These are phyloP conservation scores for Lasioglossum morio DNA, from an alignment of 2,888 invertebrate species.

Conservation along the genomic window DNA sequence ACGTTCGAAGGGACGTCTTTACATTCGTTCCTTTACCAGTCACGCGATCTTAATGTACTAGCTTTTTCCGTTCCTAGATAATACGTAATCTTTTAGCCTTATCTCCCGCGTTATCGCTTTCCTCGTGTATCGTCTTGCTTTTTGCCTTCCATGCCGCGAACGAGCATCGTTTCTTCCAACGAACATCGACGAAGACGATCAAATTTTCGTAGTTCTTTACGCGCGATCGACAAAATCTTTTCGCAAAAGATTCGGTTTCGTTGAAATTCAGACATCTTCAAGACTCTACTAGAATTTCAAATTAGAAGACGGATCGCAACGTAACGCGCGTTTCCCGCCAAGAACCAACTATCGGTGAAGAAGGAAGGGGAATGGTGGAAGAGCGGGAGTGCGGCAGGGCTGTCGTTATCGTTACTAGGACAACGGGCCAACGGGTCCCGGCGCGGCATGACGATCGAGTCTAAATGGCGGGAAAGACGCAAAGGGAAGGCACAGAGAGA, in stretches of 20 bases:
- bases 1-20: not conserved
- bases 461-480: slow-evolving; percentile 54
- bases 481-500: not conserved
- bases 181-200: not conserved
- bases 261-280: not conserved
- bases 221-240: not conserved
- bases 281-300: not conserved
- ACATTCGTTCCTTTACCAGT: slow-evolving; percentile 2
- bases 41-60: not conserved
- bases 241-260: not conserved
- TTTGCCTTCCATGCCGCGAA: slow-evolving; percentile 15
- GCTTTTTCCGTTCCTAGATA: slow-evolving; percentile 41
- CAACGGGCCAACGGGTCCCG: slow-evolving; percentile 40
- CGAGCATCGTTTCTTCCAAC: not conserved
- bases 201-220: not conserved
- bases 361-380: not conserved
- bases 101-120: slow-evolving; percentile 34
- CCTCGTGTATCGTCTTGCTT: slow-evolving; percentile 29
- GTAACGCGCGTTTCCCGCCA: slow-evolving; percentile 77
- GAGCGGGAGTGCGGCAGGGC: slow-evolving; percentile 35
- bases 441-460: slow-evolving; percentile 20
- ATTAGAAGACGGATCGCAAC: slow-evolving; percentile 46
- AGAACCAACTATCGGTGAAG: slow-evolving; percentile 45
- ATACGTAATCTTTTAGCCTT: slow-evolving; percentile 35
- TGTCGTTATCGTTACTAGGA: slow-evolving; percentile 38